Conservation (phyloP, 92 coral and sea anemone species). For the Umimayanthus chanpuru region DNA sequence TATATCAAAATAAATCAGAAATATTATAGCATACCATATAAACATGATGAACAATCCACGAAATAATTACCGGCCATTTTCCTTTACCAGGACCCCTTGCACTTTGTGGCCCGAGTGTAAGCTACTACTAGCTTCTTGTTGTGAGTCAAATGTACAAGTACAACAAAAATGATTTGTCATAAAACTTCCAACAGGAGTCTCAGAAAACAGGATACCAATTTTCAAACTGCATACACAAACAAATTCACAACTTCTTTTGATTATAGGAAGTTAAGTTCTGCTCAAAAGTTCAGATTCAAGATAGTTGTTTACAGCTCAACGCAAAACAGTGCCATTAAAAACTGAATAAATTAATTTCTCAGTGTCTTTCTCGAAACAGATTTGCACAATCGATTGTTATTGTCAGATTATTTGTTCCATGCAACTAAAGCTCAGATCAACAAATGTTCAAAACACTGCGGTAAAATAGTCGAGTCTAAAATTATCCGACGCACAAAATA, state of each 20-base stretch:
- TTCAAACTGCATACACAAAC: background rate
- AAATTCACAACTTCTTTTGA: background rate
- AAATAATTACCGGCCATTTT: too few relatives aligned
- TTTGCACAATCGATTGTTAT: background rate
- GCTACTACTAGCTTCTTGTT: too few relatives aligned
- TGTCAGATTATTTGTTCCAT: background rate
- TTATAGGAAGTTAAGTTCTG: background rate
- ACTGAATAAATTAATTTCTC: conserved; percentile 34
- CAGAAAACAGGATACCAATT: background rate
- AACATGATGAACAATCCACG: too few relatives aligned
- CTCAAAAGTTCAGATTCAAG: background rate
- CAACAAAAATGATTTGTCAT: background rate
- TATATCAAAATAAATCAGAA: too few relatives aligned
- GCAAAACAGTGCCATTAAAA: conserved; percentile 1
- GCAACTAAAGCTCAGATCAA: background rate
- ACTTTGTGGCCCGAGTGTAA: too few relatives aligned
- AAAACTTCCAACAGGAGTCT: background rate
- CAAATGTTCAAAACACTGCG: background rate
- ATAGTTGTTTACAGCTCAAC: too few relatives aligned
- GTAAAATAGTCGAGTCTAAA: background rate
- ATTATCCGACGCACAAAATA: background rate
- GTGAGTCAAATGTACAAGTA: background rate
- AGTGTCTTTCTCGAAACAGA: background rate
- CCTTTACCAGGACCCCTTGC: too few relatives aligned
- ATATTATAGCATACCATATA: too few relatives aligned